A percentile compares a stretch with the other conserved stretches of the same genome.
Evolutionary conservation across 92 coral and sea anemone genomes (phyloP).

Genomic region (Actinostola sp.): DNA sequence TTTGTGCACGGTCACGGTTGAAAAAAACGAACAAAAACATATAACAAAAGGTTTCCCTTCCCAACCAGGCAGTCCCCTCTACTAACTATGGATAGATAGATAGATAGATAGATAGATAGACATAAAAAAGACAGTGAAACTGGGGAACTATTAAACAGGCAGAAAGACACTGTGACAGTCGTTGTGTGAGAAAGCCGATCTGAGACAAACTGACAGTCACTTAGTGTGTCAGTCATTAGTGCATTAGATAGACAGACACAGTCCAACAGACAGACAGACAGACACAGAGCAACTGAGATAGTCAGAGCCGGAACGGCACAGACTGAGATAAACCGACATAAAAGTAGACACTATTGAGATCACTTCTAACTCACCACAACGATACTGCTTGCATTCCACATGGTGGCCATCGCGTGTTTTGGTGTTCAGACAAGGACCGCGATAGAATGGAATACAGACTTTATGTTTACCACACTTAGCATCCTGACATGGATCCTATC

Average conservation of each 20-base stretch:
- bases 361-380: slow-evolving; percentile 82
- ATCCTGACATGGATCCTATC: slow-evolving; percentile 73
- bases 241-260: no score
- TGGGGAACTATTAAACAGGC: no score
- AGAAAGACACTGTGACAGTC: no score
- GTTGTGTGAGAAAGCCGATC: no score
- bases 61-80: background rate
- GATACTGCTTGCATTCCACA: slow-evolving; percentile 73
- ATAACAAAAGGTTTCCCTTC: no score
- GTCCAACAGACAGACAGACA: no score
- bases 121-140: slow-evolving; percentile 1
- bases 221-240: no score
- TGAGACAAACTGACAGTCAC: no score
- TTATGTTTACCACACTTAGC: slow-evolving; percentile 61
- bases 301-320: background rate
- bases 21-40: no score
- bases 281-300: background rate
- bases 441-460: slow-evolving; percentile 65
- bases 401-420: slow-evolving; percentile 57
- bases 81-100: background rate
- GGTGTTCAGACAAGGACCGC: slow-evolving; percentile 76
- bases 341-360: background rate
- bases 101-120: background rate
- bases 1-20: no score
- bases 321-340: background rate